Conservation (phyloP, 37 sponge, comb jelly and placozoan species). For the Beroe ovata region DNA sequence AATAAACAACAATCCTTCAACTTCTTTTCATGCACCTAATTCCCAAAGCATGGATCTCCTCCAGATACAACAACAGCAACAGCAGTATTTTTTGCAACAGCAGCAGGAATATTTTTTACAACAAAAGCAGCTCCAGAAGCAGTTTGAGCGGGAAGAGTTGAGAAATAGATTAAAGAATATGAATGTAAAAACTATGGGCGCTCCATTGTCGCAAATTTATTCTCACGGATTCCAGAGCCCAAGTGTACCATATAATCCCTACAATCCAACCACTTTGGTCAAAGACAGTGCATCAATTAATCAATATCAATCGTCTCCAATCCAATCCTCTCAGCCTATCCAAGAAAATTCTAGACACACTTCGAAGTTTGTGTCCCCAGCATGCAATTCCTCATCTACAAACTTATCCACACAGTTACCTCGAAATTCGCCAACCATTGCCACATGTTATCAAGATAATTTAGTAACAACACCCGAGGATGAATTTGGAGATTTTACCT, state of each 20-base stretch:
- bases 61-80: background rate
- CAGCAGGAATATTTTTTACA: slow-evolving; percentile 17
- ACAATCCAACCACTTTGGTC: background rate
- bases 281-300: background rate
- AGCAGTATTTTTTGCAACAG: slow-evolving; percentile 27
- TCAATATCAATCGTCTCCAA: too few relatives aligned
- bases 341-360: background rate
- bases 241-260: background rate
- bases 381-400: background rate
- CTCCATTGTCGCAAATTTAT: background rate
- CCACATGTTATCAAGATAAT: background rate
- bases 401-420: background rate
- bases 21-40: background rate
- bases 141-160: slow-evolving; percentile 41
- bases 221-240: background rate
- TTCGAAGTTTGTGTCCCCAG: background rate
- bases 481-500: slow-evolving; percentile 39
- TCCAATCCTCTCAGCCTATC: too few relatives aligned
- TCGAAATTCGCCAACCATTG: background rate
- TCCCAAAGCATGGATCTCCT: background rate
- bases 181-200: slow-evolving; percentile 59
- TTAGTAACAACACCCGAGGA: background rate
- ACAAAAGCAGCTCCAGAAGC: slow-evolving; percentile 59
- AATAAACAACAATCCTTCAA: slow-evolving; percentile 3
- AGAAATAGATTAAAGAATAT: slow-evolving; percentile 30